A percentile compares a stretch with the other conserved stretches of the same genome.
Conservation (phyloP, 2,888 invertebrate genomes). For the Drosophila birchii region DNA sequence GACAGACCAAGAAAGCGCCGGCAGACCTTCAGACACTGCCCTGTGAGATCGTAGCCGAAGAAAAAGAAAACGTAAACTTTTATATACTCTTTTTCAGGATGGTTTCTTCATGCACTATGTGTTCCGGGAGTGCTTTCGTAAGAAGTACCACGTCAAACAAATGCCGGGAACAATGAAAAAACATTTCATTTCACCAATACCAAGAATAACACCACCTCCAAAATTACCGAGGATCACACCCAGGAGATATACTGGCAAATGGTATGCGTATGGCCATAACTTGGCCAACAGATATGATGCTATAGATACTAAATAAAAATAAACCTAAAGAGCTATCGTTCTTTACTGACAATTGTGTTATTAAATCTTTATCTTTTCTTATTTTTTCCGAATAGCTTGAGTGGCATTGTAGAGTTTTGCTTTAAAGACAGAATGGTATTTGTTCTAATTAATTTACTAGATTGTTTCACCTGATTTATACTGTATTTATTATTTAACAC, state of each 20-base stretch:
- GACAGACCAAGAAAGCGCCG: background rate
- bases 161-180: too few relatives aligned
- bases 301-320: too few relatives aligned
- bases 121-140: background rate
- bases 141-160: background rate
- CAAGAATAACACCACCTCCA: too few relatives aligned
- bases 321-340: background rate
- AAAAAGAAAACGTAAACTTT: background rate
- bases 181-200: too few relatives aligned
- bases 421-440: too few relatives aligned
- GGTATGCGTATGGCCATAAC: background rate
- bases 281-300: background rate
- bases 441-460: background rate
- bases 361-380: background rate
- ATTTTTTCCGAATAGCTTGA: background rate
- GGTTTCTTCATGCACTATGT: background rate
- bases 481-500: slow-evolving; percentile 5
- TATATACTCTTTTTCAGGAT: background rate
- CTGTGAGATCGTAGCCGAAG: background rate
- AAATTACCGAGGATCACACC: too few relatives aligned
- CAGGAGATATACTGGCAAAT: too few relatives aligned
- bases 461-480: background rate
- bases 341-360: background rate
- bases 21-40: fast-evolving
- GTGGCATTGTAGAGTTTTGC: background rate